Evolutionary conservation across 2,797 vertebrate species (phyloP), one percentile per base, ranked within the genome.

Genomic region (Phalloptychus januarius): DNA sequence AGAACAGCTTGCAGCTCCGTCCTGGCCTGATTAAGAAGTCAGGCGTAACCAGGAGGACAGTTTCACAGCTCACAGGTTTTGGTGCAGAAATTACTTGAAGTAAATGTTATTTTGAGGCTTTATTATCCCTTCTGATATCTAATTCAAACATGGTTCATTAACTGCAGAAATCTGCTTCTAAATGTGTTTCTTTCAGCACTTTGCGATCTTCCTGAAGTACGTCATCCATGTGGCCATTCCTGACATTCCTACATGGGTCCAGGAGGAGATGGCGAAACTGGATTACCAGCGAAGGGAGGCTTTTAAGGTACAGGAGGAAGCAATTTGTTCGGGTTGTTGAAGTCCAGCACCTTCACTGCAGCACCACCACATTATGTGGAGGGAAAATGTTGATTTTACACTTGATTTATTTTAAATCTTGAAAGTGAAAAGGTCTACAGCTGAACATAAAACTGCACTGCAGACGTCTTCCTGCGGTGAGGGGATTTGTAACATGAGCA

Each of bases 271-370:
- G 96, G 97, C 98, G 77, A 99, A 98, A 89, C 95, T 99, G 54
- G 98, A 99, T 84, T 98, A 96, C 91, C 98, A 98, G 90, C 96
- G 98, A 71, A 96, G 97, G 12, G 98, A 99, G 82, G 98, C 98
- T 75, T 99, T 99, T 88, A 99, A 99, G 97, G 98, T 99, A 94
- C 78, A 58, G 12, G 3, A 52, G 42, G 38, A 7, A 2, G 50
- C 23, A n/a, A 15, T 70, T 70, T 70, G 67, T 69, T 12, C 8
- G 36, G 23, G 67, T 42, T 18, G 18, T 38, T 65, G 61, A 36
- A 18, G 52, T 56, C 52, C 52, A 28, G 25, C n/a, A 65, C 1
- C 8, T 69, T 42, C 33, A 42, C 65, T 69, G 1, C 23, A 69
- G 38, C 11, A 16, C 28, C 16, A n/a, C 11, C 1, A 16, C 25